Conservation (phyloP, 1,140 invertebrate genomes). For the Armadillidium nasatum region DNA sequence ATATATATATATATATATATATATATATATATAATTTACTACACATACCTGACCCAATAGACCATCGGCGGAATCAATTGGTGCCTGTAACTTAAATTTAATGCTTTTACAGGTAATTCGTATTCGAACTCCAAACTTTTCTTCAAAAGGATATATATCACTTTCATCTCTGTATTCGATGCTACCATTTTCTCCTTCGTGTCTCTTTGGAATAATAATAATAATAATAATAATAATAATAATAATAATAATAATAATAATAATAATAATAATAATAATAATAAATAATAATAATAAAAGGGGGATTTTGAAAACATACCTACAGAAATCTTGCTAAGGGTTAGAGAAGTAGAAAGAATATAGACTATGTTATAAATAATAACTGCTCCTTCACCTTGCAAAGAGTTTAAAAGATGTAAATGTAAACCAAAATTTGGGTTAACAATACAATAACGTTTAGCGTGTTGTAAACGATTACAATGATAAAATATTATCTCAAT, state of each 20-base stretch:
- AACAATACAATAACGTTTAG: no score
- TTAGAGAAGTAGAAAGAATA: background rate
- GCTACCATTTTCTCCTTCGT: slow-evolving; percentile 37
- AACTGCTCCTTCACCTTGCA: no score
- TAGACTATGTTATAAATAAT: no score
- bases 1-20: no score
- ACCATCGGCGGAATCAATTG: slow-evolving; percentile 69
- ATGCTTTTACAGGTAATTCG: slow-evolving; percentile 76
- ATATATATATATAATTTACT: background rate
- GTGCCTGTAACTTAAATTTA: slow-evolving; percentile 73
- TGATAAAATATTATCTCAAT: no score
- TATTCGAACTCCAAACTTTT: slow-evolving; percentile 79
- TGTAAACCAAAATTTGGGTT: no score
- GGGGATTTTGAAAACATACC: no score
- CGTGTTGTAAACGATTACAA: no score
- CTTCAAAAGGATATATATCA: slow-evolving; percentile 49
- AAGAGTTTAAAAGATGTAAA: no score
- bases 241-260: slow-evolving; percentile 31
- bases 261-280: slow-evolving; percentile 27
- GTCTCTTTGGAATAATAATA: slow-evolving; percentile 41
- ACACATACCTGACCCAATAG: slow-evolving; percentile 64
- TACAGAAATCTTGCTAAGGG: background rate
- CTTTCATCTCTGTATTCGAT: slow-evolving; percentile 39
- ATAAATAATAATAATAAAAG: background rate
- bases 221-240: slow-evolving; percentile 25